These are phyloP conservation scores for Lates calcarifer DNA, from an alignment of 2,113 vertebrate species.

Conservation along the genomic window DNA sequence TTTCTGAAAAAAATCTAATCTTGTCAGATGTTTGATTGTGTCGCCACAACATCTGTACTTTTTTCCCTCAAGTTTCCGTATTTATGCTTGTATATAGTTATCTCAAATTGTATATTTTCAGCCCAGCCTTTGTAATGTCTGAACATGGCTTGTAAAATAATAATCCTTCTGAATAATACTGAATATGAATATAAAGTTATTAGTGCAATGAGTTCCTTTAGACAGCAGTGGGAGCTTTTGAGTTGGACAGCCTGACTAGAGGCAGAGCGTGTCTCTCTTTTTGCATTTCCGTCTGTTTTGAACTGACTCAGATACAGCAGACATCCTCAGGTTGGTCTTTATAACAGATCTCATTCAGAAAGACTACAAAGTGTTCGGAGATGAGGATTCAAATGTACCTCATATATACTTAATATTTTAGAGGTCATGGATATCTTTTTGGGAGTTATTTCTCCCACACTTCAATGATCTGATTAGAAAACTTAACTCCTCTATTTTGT, in stretches of 20 bases:
- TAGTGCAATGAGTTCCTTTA: constrained; percentile 74
- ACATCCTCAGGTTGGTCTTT: constrained; percentile 12
- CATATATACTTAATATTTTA: constrained; percentile 68
- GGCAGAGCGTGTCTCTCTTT: constrained; percentile 4
- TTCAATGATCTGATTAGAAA: constrained; percentile 76
- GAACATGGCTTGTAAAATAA: constrained; percentile 32
- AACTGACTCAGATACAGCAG: neutral
- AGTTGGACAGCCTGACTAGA: constrained; percentile 47
- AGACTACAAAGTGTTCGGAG: neutral
- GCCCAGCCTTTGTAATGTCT: constrained; percentile 16
- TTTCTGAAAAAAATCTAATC: constrained; percentile 53
- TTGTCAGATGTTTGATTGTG: constrained; percentile 51
- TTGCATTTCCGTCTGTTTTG: constrained; percentile 28
- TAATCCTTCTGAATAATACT: neutral
- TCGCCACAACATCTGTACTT: constrained; percentile 32
- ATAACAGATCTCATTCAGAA: neutral
- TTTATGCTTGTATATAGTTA: neutral
- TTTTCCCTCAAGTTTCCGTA: neutral
- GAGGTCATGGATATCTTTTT: neutral
- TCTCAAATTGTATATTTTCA: constrained; percentile 32
- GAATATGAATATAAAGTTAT: constrained; percentile 27
- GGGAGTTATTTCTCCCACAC: neutral
- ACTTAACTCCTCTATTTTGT: neutral
- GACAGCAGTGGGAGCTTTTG: constrained; percentile 84
- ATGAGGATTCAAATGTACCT: neutral